Evolutionary conservation across 2,888 invertebrate genomes (phyloP), one percentile per base, ranked within the genome.

Genomic region (Andrena minutula): DNA sequence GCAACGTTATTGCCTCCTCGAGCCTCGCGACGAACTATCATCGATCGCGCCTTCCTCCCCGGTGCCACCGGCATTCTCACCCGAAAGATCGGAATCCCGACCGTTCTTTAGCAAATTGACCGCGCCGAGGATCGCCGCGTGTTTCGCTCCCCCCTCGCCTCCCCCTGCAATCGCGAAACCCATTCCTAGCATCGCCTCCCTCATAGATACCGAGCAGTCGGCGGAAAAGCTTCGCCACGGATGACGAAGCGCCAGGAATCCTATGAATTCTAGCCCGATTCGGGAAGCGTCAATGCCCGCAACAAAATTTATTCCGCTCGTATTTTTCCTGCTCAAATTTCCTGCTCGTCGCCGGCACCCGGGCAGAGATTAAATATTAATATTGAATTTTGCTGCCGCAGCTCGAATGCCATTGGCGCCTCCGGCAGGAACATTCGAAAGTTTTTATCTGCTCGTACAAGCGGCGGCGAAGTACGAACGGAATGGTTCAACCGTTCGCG

Each of bases 381-480:
- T 80, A 80, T 80, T 32, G 63, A 75, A 79, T 75, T 71, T 61
- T 23, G n/a, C 64, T 30, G 16, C 30, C 58, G 63, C 30, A 28
- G 6, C 76, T 6, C 26, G 75, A 63, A 51, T 75, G 71, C 75
- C 75, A 56, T 58, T 35, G 53, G 32, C 28, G 35, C 66, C 68
- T 30, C 3, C 75, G 49, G 16, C n/a, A 26, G 51, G 16, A 60
- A 75, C 70, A 72, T 51, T 35, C 51, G 23, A 51, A 82, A 82
- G 71, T 80, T 82, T 80, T 82, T 82, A 80, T 80, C 64, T 63
- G 41, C 2, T 61, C 71, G 79, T 63, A 63, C 58, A 30, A 75
- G 65, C 28, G 66, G 16, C 56, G 35, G 73, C 41, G 8, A 66
- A 66, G 53, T 20, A 23, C 20, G 47, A 53, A 41, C 32, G 53